Conservation (phyloP, 2,113 vertebrate genomes). For the Columbina picui region DNA sequence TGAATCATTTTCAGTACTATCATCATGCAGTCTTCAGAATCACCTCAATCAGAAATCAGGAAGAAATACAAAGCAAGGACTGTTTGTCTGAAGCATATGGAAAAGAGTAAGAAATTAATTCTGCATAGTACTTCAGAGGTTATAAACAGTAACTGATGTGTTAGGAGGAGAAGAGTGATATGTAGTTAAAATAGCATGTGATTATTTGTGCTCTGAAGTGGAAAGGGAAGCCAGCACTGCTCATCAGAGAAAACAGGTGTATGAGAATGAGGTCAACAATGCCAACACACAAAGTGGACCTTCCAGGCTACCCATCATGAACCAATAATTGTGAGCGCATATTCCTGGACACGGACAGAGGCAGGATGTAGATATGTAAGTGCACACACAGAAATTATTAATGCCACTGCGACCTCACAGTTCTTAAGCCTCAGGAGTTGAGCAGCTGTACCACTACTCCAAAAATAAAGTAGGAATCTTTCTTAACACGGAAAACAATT, state of each 20-base stretch:
- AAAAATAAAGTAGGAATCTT: neutral
- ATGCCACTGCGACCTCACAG: neutral
- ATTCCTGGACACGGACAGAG: neutral
- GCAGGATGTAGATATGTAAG: fast-evolving
- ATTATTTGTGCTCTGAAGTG: neutral
- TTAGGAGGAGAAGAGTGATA: neutral
- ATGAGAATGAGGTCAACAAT: neutral
- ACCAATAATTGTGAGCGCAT: neutral
- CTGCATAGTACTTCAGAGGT: neutral
- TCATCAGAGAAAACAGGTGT: neutral
- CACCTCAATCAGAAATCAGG: neutral
- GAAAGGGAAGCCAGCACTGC: neutral
- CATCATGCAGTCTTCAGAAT: neutral
- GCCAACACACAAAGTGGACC: neutral
- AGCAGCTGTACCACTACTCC: neutral
- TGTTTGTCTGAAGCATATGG: neutral
- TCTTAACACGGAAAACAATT: no score
- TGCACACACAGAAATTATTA: neutral
- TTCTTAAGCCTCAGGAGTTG: neutral
- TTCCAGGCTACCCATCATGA: neutral
- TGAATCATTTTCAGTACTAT: neutral
- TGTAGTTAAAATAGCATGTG: neutral
- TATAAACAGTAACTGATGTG: neutral
- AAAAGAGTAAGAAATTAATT: neutral
- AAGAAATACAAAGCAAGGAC: neutral